Conservation (phyloP, 2,113 vertebrate species). For the Typhlomys cinereus region DNA sequence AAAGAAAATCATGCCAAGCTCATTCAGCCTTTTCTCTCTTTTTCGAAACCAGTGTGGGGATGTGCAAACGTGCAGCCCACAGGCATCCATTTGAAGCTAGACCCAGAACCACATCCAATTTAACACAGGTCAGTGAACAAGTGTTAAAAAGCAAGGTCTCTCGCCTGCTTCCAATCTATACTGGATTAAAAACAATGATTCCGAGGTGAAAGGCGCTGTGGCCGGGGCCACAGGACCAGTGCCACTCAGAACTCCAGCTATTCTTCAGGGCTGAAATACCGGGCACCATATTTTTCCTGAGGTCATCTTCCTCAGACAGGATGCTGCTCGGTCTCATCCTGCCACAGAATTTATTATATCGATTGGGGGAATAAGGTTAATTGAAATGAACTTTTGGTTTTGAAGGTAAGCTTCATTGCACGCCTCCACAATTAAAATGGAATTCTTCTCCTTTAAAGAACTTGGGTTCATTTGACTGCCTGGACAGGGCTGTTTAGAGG, state of each 20-base stretch:
- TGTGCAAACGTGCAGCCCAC: background rate
- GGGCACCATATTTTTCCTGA: constrained; percentile 61
- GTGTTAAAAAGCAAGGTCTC: constrained; percentile 76
- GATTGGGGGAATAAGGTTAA: constrained; percentile 77
- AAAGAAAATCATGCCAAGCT: background rate
- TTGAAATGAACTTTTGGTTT: constrained; percentile 76
- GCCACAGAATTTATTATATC: constrained; percentile 69
- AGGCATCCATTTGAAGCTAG: background rate
- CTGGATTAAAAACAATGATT: constrained; percentile 77
- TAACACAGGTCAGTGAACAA: constrained; percentile 69
- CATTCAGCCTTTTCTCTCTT: background rate
- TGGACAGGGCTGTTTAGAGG: constrained; percentile 46
- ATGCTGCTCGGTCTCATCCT: constrained; percentile 44
- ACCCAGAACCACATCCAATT: constrained; percentile 67
- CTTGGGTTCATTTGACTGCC: constrained; percentile 52
- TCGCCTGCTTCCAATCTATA: constrained; percentile 72
- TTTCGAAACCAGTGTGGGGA: constrained; percentile 4
- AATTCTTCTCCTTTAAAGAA: constrained; percentile 68
- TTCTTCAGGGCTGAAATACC: constrained; percentile 65
- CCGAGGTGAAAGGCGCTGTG: constrained; percentile 70
- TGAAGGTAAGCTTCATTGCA: constrained; percentile 62
- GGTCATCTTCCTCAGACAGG: constrained; percentile 75
- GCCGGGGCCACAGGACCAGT: background rate
- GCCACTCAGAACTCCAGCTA: constrained; percentile 30
- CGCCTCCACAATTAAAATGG: constrained; percentile 74